Evolutionary conservation across 2,113 vertebrate genomes (phyloP).

Genomic region (rat (Rattus norvegicus)): GRCr8 NC_086029.1:63783501-63784000

Average conservation of each 20-base stretch:
- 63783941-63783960: background rate
- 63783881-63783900: background rate
- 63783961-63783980: background rate
- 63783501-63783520: slow-evolving; percentile 9
- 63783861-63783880: background rate
- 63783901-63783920: background rate
- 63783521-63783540: slow-evolving; percentile 48
- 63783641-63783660: background rate
- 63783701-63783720: background rate
- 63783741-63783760: background rate
- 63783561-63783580: background rate
- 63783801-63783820: background rate
- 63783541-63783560: slow-evolving; percentile 34
- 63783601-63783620: background rate
- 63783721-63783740: slow-evolving; percentile 36
- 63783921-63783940: background rate
- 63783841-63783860: background rate
- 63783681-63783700: background rate
- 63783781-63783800: background rate
- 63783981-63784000: background rate
- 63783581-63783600: slow-evolving; percentile 49
- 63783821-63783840: too few relatives aligned
- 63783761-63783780: background rate
- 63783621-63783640: background rate
- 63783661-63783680: background rate